A percentile compares a stretch with the other conserved stretches of the same genome.
phyloP scores from a whole-genome alignment of 2,113 vertebrate genomes.

The Microcebus murinus region DNA sequence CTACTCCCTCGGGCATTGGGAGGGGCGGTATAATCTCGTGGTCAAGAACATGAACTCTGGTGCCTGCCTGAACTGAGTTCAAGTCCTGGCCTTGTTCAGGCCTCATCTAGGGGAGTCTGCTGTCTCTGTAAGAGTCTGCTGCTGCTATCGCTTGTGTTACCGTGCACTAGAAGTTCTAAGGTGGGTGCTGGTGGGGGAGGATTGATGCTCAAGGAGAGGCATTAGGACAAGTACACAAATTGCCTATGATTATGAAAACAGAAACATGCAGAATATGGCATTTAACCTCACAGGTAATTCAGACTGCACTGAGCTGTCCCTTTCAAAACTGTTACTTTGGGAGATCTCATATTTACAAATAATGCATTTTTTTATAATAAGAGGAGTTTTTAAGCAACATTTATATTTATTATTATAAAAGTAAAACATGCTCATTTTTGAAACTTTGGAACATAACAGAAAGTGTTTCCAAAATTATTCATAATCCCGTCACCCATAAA shows the following conservation, averaged over 20 bases:
- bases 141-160: neutral
- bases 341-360: neutral
- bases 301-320: neutral
- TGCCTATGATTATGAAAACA: neutral
- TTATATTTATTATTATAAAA: neutral
- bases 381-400: neutral
- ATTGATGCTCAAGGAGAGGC: neutral
- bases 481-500: neutral
- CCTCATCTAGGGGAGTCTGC: neutral
- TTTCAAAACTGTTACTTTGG: neutral
- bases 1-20: neutral
- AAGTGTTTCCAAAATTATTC: constrained; percentile 13
- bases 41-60: neutral
- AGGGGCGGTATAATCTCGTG: neutral
- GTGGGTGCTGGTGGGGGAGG: neutral
- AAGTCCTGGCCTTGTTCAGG: neutral
- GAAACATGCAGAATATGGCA: neutral
- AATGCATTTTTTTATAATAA: neutral
- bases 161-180: neutral
- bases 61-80: neutral
- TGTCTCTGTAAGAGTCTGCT: neutral
- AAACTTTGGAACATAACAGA: constrained; percentile 3
- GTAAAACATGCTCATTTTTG: constrained; percentile 5
- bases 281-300: neutral
- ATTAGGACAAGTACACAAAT: neutral